A percentile compares a stretch with the other conserved stretches of the same genome.
Evolutionary conservation across 1,140 invertebrate genomes (phyloP).

Genomic region (Nebria ingens): DNA sequence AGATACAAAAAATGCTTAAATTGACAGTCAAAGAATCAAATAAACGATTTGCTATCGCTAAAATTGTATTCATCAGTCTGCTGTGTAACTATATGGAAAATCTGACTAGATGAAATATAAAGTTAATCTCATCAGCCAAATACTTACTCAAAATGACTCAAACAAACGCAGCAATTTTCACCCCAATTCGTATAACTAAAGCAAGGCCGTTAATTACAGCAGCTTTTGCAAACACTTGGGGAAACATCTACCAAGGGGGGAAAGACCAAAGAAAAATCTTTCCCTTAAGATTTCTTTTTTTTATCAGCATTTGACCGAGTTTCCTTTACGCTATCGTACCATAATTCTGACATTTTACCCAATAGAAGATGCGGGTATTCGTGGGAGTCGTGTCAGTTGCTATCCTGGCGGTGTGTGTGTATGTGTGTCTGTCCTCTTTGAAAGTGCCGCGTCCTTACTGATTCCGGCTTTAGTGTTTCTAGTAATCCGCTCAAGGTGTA

Average conservation of each 20-base stretch:
- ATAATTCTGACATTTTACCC: not conserved
- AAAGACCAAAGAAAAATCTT: not conserved
- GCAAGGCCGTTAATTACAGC: not conserved
- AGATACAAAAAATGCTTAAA: too few species aligned
- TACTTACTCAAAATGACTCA: too few species aligned
- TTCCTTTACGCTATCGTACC: not conserved
- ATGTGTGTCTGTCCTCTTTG: not conserved
- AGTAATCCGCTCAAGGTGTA: not conserved
- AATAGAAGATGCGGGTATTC: not conserved
- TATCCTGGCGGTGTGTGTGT: not conserved
- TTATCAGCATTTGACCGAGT: not conserved
- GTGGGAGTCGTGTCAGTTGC: not conserved
- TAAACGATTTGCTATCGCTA: too few species aligned
- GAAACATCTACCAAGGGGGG: too few species aligned
- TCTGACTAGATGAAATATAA: too few species aligned
- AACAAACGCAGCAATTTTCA: slow-evolving; percentile 1
- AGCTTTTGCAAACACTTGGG: not conserved
- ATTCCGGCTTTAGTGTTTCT: not conserved
- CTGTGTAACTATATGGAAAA: too few species aligned
- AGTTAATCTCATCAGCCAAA: too few species aligned
- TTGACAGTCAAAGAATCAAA: too few species aligned
- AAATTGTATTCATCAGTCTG: too few species aligned
- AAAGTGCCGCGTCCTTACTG: not conserved
- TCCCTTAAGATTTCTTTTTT: not conserved
- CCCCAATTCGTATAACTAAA: not conserved